Percentiles rank a stretch among this genome's conserved stretches.
phyloP scores from a whole-genome alignment of 2,797 vertebrate species.

The Pangasius larnaudii region DNA sequence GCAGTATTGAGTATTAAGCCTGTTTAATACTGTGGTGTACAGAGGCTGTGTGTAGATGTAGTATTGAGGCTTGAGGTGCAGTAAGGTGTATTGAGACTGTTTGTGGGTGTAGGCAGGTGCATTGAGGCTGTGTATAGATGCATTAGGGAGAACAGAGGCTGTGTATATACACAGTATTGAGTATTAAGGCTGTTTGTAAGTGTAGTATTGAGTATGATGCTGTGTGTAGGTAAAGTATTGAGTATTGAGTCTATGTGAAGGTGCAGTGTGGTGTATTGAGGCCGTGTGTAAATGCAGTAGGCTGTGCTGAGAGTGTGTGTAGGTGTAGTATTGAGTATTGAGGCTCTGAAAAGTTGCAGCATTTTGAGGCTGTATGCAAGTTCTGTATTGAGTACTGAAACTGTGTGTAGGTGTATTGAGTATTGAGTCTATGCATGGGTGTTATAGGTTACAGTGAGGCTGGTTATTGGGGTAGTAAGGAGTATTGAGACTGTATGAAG shows the following conservation, averaged over 20 bases:
- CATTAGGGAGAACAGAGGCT: neutral
- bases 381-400: neutral
- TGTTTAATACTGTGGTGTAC: neutral
- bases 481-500: neutral
- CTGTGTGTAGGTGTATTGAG: neutral
- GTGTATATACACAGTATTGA: neutral
- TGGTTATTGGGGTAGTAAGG: neutral
- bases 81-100: constrained; percentile 6
- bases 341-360: neutral
- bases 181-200: neutral
- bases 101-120: constrained; percentile 1
- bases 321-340: neutral
- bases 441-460: constrained; percentile 12
- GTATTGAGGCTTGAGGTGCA: neutral
- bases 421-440: neutral
- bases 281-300: neutral
- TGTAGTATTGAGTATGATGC: constrained; percentile 29
- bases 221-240: neutral
- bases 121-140: neutral
- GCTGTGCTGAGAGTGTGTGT: neutral
- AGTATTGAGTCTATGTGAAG: constrained; percentile 18
- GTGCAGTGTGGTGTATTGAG: neutral
- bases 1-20: neutral
- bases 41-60: neutral
- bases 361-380: neutral